A percentile compares a stretch with the other conserved stretches of the same genome.
phyloP scores from a whole-genome alignment of 2,888 invertebrate species.

The Heliconius erato region DNA sequence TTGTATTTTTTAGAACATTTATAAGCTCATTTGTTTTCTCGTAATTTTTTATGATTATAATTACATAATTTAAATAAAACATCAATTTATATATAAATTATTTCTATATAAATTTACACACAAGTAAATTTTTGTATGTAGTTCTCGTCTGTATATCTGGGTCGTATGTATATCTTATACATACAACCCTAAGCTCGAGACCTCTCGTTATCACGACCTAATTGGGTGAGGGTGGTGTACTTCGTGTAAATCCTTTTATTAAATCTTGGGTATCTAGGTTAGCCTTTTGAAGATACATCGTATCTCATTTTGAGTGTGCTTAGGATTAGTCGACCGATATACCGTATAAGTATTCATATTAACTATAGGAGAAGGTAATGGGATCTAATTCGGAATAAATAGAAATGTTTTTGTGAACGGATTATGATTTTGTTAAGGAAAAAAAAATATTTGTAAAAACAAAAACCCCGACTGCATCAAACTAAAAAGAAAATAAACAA shows the following conservation, averaged over 20 bases:
- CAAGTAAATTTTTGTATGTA: not conserved
- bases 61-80: not conserved
- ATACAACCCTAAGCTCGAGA: constrained; percentile 43
- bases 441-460: no score
- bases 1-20: no score
- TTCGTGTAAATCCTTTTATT: constrained; percentile 29
- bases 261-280: constrained; percentile 24
- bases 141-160: not conserved
- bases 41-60: no score
- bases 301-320: constrained; percentile 8
- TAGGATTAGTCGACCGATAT: not conserved
- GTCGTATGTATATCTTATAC: not conserved
- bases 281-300: constrained; percentile 15
- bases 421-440: no score
- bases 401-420: no score
- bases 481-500: no score
- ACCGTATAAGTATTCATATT: no score
- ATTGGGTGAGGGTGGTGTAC: constrained; percentile 40
- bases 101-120: not conserved
- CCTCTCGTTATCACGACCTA: constrained; percentile 47
- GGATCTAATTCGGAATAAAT: not conserved
- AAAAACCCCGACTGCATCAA: no score
- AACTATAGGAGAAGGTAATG: no score
- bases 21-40: no score
- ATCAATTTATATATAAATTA: not conserved